Evolutionary conservation across 2,888 invertebrate species (phyloP).

Genomic region (Boloria euphrosyne): DNA sequence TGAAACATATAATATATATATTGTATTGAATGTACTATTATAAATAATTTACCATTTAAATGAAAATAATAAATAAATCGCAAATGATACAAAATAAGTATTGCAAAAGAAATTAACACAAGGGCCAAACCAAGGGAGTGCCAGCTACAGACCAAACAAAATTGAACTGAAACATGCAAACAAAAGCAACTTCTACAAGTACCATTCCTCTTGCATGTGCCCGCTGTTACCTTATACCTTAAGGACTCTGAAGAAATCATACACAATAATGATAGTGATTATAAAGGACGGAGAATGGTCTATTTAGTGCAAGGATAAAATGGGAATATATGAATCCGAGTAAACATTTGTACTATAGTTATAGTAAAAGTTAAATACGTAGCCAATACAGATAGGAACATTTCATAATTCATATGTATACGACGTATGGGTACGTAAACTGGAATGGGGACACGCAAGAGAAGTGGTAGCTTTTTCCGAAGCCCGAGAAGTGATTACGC

Average conservation of each 20-base stretch:
- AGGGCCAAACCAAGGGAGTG: slow-evolving; percentile 81
- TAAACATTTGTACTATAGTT: slow-evolving; percentile 24
- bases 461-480: slow-evolving; percentile 80
- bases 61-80: slow-evolving; percentile 2
- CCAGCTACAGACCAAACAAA: slow-evolving; percentile 76
- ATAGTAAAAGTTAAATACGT: slow-evolving; percentile 6
- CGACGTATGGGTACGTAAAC: slow-evolving; percentile 76
- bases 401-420: slow-evolving; percentile 73
- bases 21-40: slow-evolving; percentile 13
- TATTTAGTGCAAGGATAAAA: slow-evolving; percentile 44
- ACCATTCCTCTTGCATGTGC: slow-evolving; percentile 56
- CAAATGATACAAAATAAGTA: slow-evolving; percentile 17
- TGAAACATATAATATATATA: slow-evolving; percentile 52
- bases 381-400: slow-evolving; percentile 37
- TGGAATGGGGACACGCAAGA: slow-evolving; percentile 80
- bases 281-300: slow-evolving; percentile 32
- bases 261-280: slow-evolving; percentile 8
- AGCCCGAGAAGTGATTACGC: slow-evolving; percentile 77
- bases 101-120: slow-evolving; percentile 56
- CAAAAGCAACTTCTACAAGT: slow-evolving; percentile 66
- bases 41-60: slow-evolving; percentile 14
- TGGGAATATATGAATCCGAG: slow-evolving; percentile 17
- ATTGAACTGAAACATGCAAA: slow-evolving; percentile 69
- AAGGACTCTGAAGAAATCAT: not conserved
- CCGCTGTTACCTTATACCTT: slow-evolving; percentile 40